Percentiles rank a stretch among this genome's conserved stretches.
Conservation (phyloP, 1,140 invertebrate species). For the Oryctes rhinoceros region DNA sequence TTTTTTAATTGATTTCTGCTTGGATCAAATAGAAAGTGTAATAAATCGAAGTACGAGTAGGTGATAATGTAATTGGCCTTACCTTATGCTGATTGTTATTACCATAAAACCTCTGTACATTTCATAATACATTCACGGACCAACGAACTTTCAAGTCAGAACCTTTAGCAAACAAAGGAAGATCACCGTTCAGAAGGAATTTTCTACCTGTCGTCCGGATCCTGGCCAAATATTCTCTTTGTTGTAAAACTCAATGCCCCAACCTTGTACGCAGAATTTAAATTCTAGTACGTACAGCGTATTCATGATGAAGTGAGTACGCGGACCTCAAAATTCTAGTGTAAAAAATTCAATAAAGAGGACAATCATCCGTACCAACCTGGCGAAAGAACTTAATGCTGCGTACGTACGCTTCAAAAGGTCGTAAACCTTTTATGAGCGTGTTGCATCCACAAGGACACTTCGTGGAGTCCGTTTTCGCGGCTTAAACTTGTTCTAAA, state of each 20-base stretch:
- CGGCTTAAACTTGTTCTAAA: not conserved
- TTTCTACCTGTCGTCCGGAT: slow-evolving; percentile 11
- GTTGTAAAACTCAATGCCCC: not conserved
- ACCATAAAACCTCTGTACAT: too few relatives aligned
- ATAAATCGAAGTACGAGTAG: too few relatives aligned
- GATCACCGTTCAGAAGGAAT: not conserved
- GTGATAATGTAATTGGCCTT: too few relatives aligned
- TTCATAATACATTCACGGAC: too few relatives aligned
- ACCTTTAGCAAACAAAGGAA: not conserved
- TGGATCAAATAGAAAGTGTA: too few relatives aligned
- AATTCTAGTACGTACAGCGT: not conserved
- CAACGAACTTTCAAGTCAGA: too few relatives aligned
- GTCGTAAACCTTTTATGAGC: not conserved
- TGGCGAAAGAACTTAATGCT: not conserved
- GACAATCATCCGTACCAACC: not conserved
- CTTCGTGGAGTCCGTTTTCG: not conserved
- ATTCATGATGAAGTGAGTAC: not conserved
- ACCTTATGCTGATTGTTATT: too few relatives aligned
- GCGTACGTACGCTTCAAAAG: not conserved
- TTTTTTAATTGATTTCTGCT: too few relatives aligned
- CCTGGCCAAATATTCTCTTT: not conserved
- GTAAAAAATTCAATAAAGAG: not conserved
- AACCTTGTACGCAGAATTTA: not conserved
- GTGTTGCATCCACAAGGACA: slow-evolving; percentile 6
- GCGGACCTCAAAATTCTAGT: not conserved